Conservation (phyloP, 2,797 vertebrate genomes). For the Netta rufina region DNA sequence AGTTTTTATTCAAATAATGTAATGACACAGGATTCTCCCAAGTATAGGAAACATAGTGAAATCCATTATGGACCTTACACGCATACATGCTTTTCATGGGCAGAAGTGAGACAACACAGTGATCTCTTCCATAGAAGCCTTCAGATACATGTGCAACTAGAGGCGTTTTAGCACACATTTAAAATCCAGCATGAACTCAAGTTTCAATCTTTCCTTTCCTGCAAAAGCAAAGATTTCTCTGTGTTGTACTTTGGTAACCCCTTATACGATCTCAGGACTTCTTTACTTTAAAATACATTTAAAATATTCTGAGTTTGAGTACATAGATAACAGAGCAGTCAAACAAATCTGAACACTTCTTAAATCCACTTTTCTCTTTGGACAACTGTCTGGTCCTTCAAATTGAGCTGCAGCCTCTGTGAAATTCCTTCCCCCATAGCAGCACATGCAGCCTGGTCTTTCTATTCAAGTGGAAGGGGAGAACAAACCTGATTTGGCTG, state of each 20-base stretch:
- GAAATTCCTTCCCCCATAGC: not conserved
- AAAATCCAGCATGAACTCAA: not conserved
- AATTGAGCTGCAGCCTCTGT: slow-evolving; percentile 8
- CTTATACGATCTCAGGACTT: not conserved
- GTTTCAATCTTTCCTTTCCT: not conserved
- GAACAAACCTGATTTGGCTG: not conserved
- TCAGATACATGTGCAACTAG: rapidly evolving
- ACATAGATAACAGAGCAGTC: slow-evolving; percentile 11
- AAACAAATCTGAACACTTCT: slow-evolving; percentile 21
- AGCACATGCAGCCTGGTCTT: not conserved
- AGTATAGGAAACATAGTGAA: not conserved
- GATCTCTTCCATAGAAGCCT: not conserved
- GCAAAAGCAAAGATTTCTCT: not conserved
- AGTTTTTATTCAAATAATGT: not conserved
- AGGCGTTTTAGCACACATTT: not conserved
- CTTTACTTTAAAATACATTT: not conserved
- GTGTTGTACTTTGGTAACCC: not conserved
- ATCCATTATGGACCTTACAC: rapidly evolving
- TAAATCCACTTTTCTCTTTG: slow-evolving; percentile 19
- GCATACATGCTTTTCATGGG: not conserved
- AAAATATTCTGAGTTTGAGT: not conserved
- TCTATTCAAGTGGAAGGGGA: not conserved
- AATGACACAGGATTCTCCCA: not conserved
- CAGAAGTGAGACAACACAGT: not conserved
- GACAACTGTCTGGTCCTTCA: slow-evolving; percentile 36